These are phyloP conservation scores for Parthenolecanium corni DNA, from an alignment of 2,888 invertebrate genomes.

Conservation along the genomic window DNA sequence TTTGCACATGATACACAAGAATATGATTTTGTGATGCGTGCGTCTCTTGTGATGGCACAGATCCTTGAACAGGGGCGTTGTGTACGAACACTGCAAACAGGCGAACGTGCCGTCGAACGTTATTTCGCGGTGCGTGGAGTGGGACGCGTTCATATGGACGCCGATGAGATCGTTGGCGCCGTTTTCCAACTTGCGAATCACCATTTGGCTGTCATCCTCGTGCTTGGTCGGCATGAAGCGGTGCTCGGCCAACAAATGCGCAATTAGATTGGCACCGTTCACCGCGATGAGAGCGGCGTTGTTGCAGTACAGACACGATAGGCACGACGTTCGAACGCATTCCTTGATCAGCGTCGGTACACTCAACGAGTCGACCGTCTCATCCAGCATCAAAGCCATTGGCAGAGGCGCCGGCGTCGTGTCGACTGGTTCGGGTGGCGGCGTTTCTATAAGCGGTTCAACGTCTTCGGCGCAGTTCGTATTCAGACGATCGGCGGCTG, in stretches of 20 bases:
- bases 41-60: slow-evolving; percentile 75
- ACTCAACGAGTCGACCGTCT: slow-evolving; percentile 61
- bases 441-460: not conserved
- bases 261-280: slow-evolving; percentile 64
- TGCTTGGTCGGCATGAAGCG: slow-evolving; percentile 66
- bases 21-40: slow-evolving; percentile 70
- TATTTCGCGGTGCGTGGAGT: slow-evolving; percentile 45
- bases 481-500: not conserved
- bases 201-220: slow-evolving; percentile 48
- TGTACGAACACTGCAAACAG: slow-evolving; percentile 74
- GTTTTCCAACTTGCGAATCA: slow-evolving; percentile 49
- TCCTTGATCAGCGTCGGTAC: slow-evolving; percentile 59
- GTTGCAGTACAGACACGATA: slow-evolving; percentile 70
- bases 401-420: slow-evolving; percentile 46
- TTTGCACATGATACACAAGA: slow-evolving; percentile 78
- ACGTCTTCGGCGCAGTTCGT: not conserved
- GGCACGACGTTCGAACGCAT: slow-evolving; percentile 57
- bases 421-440: slow-evolving; percentile 43
- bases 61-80: slow-evolving; percentile 67
- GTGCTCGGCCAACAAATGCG: slow-evolving; percentile 69
- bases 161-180: slow-evolving; percentile 50
- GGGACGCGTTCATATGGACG: slow-evolving; percentile 59
- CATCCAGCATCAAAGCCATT: slow-evolving; percentile 60
- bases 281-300: slow-evolving; percentile 75
- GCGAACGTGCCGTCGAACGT: slow-evolving; percentile 62